Percentiles rank a stretch among this genome's conserved stretches.
Conservation (phyloP, 2,797 vertebrate species). For the Enteromius argenteus region DNA sequence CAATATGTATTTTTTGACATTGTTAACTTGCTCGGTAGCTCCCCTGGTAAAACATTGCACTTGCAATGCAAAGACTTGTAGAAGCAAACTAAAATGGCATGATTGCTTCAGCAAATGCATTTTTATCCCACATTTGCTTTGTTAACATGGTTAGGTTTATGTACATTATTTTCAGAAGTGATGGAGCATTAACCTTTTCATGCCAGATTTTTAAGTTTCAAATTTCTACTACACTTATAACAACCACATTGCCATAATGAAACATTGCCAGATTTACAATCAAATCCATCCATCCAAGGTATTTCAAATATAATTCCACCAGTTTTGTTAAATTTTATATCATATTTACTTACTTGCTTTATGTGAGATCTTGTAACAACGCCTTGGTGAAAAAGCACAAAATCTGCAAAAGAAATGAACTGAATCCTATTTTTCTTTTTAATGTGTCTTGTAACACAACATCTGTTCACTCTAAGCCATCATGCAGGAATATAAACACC, state of each 20-base stretch:
- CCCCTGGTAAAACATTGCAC: neutral
- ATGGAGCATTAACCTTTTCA: neutral
- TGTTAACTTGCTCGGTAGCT: neutral
- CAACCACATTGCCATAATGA: neutral
- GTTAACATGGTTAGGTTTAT: neutral
- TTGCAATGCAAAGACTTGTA: neutral
- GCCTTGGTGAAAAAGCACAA: neutral
- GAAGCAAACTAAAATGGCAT: neutral
- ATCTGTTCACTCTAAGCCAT: neutral
- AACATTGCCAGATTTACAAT: neutral
- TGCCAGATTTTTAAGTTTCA: neutral
- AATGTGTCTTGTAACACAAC: neutral
- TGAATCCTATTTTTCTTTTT: slow-evolving; percentile 4
- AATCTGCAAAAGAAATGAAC: neutral
- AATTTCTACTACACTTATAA: neutral
- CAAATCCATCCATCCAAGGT: neutral
- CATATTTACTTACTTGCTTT: neutral
- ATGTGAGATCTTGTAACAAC: neutral
- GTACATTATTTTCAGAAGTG: neutral
- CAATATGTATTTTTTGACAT: neutral
- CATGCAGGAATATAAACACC: neutral
- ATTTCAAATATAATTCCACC: neutral
- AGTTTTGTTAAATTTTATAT: neutral
- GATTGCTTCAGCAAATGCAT: neutral
- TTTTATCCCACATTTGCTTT: neutral